Evolutionary conservation across 2,113 vertebrate genomes (phyloP).

Genomic region (Pachycephala philippinensis): DNA sequence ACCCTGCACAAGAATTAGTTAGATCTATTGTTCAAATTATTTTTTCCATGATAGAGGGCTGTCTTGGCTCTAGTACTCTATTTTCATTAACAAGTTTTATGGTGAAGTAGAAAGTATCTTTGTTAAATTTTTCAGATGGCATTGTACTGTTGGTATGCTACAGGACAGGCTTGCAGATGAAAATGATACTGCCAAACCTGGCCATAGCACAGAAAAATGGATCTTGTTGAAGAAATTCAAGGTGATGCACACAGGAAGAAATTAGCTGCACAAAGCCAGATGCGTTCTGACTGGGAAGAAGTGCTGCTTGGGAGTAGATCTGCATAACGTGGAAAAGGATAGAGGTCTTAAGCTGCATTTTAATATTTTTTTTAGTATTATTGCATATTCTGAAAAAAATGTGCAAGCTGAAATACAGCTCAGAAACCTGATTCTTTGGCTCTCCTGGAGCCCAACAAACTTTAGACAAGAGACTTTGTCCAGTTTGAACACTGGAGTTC

Average conservation of each 20-base stretch:
- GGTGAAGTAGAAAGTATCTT: not conserved
- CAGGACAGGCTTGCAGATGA: not conserved
- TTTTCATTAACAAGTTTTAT: not conserved
- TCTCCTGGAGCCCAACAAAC: not conserved
- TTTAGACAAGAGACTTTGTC: not conserved
- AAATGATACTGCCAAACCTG: not conserved
- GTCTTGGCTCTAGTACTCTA: not conserved
- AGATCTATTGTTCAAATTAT: not conserved
- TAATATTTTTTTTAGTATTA: not conserved
- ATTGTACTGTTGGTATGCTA: not conserved
- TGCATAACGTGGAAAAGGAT: not conserved
- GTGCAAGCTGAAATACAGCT: not conserved
- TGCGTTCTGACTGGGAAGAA: not conserved
- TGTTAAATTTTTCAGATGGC: not conserved
- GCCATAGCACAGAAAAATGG: not conserved
- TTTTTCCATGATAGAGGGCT: not conserved
- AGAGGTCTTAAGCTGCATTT: not conserved
- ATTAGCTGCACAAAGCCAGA: not conserved
- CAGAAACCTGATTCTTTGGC: not conserved
- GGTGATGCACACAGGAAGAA: not conserved
- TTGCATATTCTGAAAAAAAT: not conserved
- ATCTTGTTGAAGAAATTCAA: not conserved
- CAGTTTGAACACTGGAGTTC: not conserved
- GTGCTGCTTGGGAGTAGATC: not conserved
- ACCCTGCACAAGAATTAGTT: not conserved